phyloP scores from a whole-genome alignment of 2,888 invertebrate species.

The Heliconius ismenius region DNA sequence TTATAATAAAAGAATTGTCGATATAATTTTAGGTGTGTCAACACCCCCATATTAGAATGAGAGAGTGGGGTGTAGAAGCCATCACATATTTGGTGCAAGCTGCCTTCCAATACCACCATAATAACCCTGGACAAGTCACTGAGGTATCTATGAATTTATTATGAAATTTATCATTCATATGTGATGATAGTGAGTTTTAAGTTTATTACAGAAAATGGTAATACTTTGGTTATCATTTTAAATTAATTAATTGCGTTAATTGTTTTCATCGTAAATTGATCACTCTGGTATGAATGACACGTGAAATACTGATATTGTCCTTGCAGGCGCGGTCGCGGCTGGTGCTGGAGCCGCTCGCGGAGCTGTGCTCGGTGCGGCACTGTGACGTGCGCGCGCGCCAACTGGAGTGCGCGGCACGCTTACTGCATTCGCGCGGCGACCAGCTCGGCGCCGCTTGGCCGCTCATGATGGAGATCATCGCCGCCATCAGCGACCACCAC shows the following conservation, averaged over 20 bases:
- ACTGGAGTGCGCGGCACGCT: slow-evolving; percentile 95
- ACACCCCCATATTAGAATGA: slow-evolving; percentile 96
- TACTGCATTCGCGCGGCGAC: slow-evolving; percentile 95
- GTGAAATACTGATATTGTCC: neutral
- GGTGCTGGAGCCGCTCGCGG: slow-evolving; percentile 93
- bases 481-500: slow-evolving; percentile 96
- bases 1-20: neutral
- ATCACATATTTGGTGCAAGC: slow-evolving; percentile 96
- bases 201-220: too few species aligned
- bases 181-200: neutral
- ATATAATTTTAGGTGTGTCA: slow-evolving; percentile 84
- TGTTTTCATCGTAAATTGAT: too few species aligned
- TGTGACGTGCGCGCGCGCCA: slow-evolving; percentile 97
- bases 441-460: slow-evolving; percentile 97
- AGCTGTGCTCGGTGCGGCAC: slow-evolving; percentile 93
- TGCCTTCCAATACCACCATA: slow-evolving; percentile 93
- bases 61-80: slow-evolving; percentile 99
- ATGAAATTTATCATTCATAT: neutral
- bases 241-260: too few species aligned
- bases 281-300: neutral
- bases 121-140: slow-evolving; percentile 90
- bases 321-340: slow-evolving; percentile 89
- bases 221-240: too few species aligned
- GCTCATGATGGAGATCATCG: slow-evolving; percentile 94
- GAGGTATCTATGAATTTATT: slow-evolving; percentile 79